Evolutionary conservation across 2,113 vertebrate species (phyloP), one percentile per base, ranked within the genome.

Genomic region (Tretioscincus oriximinensis): DNA sequence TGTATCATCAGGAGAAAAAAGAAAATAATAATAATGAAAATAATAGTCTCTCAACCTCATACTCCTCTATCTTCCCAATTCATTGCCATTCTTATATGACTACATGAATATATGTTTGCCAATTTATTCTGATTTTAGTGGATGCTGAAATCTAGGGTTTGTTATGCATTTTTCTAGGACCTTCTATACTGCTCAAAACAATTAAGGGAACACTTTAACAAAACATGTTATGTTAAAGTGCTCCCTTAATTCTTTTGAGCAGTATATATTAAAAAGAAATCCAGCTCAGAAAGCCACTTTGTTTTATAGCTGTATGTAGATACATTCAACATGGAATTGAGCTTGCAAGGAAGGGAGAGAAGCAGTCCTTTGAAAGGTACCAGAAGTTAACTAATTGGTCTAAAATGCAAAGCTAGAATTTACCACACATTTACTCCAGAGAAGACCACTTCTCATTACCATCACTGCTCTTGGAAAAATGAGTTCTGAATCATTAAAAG

Each of bases 311-410:
- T 84, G 51, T 26, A 7, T 9, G 74, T 12, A 77, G 80, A 81
- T 82, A 82, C 89, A 91, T 66, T 41, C 84, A 81, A 87, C 70
- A 88, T 73, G 12, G 81, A 87, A 81, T 6, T 0, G 66, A 78
- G 35, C 74, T 84, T 12, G 5, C 71, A 78, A 31, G 21, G 11
- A 10, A 45, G 69, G 47, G 21, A 24, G 68, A 76, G 68, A 76
- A 69, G 29, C 14, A 47, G 35, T 26, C 90, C 64, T 74, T 29
- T 71, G 11, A 26, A 88, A 91, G 77, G 81, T 20, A 84, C 86
- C 76, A 1, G 77, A 79, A 88, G 85, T 84, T 22, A 81, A 88
- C 89, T 94, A 90, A 92, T 91, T 91, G 89, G 82, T 90, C 88
- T 88, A 86, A 86, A 88, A 84, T 89, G 80, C 82, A 93, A 69